Evolutionary conservation across 2,113 vertebrate species (phyloP).

Genomic region (Canis aureus): DNA sequence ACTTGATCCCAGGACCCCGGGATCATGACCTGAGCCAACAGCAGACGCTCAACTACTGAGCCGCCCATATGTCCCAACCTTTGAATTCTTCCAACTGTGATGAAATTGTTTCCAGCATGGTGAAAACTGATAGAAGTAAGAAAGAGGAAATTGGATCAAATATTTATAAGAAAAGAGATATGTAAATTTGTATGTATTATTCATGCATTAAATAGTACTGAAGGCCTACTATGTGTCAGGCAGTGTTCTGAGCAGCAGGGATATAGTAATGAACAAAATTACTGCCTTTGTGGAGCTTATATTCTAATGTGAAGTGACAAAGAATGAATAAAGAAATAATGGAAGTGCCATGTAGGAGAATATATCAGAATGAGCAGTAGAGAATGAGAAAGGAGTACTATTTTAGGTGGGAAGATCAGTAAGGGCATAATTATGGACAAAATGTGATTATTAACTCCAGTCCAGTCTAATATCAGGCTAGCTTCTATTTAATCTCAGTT

Average conservation of each 20-base stretch:
- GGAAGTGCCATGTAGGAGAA: neutral
- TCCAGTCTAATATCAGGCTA: neutral
- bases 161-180: neutral
- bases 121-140: neutral
- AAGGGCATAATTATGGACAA: neutral
- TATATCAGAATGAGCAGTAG: neutral
- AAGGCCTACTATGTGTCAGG: neutral
- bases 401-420: neutral
- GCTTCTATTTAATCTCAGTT: neutral
- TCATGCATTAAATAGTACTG: neutral
- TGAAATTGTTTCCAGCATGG: neutral
- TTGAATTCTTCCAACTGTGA: neutral
- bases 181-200: neutral
- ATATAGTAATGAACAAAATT: neutral
- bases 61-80: too few species aligned
- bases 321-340: neutral
- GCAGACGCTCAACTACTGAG: too few species aligned
- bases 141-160: neutral
- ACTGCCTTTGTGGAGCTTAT: neutral
- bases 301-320: neutral
- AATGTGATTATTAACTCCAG: neutral
- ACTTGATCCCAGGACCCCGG: too few species aligned
- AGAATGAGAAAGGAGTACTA: neutral
- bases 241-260: neutral
- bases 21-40: too few species aligned